Evolutionary conservation across 2,797 vertebrate species (phyloP).

Genomic region (Vespertilio murinus): DNA sequence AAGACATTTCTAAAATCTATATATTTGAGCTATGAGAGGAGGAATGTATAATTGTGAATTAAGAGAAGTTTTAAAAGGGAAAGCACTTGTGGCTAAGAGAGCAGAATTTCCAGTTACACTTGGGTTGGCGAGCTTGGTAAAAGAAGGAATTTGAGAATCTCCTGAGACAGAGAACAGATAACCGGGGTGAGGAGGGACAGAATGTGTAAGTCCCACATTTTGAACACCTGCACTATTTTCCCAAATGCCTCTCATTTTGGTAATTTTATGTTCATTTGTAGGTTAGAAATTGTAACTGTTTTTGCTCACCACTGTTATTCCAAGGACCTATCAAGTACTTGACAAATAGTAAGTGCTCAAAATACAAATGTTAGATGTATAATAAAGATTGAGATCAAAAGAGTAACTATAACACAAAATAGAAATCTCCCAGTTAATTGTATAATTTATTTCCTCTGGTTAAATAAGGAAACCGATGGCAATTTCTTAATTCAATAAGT

Average conservation of each 20-base stretch:
- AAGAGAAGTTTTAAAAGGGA: not conserved
- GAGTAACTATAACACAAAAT: not conserved
- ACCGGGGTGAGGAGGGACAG: not conserved
- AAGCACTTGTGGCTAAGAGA: not conserved
- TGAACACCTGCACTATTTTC: not conserved
- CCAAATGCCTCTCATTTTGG: not conserved
- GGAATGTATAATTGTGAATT: not conserved
- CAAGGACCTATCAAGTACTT: not conserved
- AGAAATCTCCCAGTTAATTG: not conserved
- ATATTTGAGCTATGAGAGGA: not conserved
- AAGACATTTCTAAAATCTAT: not conserved
- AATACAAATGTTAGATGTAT: not conserved
- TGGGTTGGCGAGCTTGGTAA: not conserved
- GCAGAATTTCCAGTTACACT: not conserved
- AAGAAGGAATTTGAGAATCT: not conserved
- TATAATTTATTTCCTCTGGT: not conserved
- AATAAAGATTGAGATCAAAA: not conserved
- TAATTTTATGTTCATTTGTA: not conserved
- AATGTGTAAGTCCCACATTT: not conserved
- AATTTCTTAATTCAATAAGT: not conserved
- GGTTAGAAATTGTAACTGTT: not conserved
- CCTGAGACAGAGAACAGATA: not conserved
- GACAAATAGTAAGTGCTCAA: not conserved
- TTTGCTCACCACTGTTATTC: not conserved
- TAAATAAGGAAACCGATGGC: not conserved